Percentiles rank a stretch among this genome's conserved stretches.
phyloP scores from a whole-genome alignment of 1,140 invertebrate species.

The Reticulitermes speratus region DNA sequence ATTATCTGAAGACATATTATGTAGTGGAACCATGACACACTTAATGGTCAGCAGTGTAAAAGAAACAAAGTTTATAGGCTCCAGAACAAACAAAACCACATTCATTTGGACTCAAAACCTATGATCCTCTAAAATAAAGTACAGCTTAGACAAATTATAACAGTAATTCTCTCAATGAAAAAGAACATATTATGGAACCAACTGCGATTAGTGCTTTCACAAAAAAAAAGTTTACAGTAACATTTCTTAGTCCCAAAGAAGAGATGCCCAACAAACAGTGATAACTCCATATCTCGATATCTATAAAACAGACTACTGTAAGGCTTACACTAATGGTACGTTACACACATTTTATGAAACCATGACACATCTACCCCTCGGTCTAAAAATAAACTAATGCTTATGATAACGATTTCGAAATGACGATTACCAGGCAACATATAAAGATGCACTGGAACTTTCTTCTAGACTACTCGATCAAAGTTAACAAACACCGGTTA shows the following conservation, averaged over 20 bases:
- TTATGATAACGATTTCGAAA: constrained; percentile 33
- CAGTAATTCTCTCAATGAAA: neutral
- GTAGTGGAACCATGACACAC: constrained; percentile 6
- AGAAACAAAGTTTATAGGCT: neutral
- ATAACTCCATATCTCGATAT: neutral
- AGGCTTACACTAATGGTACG: constrained; percentile 15
- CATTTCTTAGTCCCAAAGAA: constrained; percentile 16
- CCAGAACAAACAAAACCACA: constrained; percentile 9
- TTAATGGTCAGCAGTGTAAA: neutral
- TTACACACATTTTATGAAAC: constrained; percentile 5
- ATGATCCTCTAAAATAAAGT: constrained; percentile 20
- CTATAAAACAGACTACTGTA: constrained; percentile 17
- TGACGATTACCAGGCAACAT: constrained; percentile 31
- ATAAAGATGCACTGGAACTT: constrained; percentile 23
- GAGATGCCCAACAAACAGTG: constrained; percentile 7
- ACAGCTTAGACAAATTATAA: neutral
- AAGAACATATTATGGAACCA: neutral
- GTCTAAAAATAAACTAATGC: constrained; percentile 34
- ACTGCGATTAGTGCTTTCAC: neutral
- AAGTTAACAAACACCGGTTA: constrained; percentile 32
- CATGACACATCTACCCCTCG: constrained; percentile 25
- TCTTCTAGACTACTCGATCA: constrained; percentile 32
- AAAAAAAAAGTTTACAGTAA: neutral
- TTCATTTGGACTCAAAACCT: neutral
- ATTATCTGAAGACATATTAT: neutral